These are phyloP conservation scores for Sebastolobus alascanus DNA, from an alignment of 2,797 vertebrate species.

Conservation along the genomic window DNA sequence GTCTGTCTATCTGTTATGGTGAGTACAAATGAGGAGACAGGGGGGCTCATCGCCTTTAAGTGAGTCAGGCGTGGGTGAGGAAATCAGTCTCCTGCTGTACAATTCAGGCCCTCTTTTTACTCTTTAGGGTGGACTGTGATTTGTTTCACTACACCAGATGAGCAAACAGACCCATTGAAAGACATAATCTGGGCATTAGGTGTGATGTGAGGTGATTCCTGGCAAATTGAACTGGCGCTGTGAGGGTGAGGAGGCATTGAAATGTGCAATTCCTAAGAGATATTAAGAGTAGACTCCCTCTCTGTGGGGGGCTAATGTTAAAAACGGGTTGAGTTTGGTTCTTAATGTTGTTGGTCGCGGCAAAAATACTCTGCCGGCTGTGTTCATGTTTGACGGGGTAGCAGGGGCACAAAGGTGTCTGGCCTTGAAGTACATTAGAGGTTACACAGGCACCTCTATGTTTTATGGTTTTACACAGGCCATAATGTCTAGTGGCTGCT, in stretches of 20 bases:
- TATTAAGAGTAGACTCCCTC: slow-evolving; percentile 3
- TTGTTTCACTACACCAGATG: slow-evolving; percentile 2
- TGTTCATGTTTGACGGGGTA: slow-evolving; percentile 8
- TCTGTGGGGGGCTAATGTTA: background rate
- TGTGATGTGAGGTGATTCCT: slow-evolving; percentile 25
- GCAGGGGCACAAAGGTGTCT: background rate
- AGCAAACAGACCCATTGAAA: background rate
- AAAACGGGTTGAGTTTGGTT: slow-evolving; percentile 27
- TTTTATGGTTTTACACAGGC: background rate
- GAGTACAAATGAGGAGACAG: background rate
- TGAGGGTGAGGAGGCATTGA: slow-evolving; percentile 5
- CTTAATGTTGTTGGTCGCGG: slow-evolving; percentile 55
- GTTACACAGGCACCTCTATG: slow-evolving; percentile 34
- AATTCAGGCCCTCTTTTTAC: background rate
- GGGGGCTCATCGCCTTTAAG: background rate
- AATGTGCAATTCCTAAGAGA: slow-evolving; percentile 44
- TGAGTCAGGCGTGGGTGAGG: background rate
- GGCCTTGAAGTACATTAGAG: slow-evolving; percentile 21
- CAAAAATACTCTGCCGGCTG: slow-evolving; percentile 9
- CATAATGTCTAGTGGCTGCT: background rate
- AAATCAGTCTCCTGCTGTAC: slow-evolving; percentile 24
- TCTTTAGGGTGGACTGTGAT: background rate
- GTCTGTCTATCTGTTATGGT: slow-evolving; percentile 3
- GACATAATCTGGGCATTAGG: slow-evolving; percentile 26
- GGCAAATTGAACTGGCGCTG: slow-evolving; percentile 49